These are phyloP conservation scores for Ypsolopha sequella DNA, from an alignment of 2,888 invertebrate genomes.

Conservation along the genomic window DNA sequence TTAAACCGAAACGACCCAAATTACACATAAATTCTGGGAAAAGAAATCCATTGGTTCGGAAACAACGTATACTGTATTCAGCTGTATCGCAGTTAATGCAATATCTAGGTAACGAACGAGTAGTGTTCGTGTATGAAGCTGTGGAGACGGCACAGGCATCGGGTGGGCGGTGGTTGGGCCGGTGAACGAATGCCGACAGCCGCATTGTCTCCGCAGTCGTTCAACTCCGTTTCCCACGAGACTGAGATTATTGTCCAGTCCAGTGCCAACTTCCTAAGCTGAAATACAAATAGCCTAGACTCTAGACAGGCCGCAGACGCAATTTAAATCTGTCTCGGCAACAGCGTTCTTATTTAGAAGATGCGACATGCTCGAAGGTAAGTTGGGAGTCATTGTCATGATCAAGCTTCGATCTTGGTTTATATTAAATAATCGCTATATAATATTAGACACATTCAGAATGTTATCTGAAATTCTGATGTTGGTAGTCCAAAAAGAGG, in stretches of 20 bases:
- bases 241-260: slow-evolving; percentile 39
- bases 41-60: slow-evolving; percentile 7
- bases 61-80: background rate
- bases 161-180: slow-evolving; percentile 33
- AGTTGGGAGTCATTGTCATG: background rate
- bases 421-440: no score
- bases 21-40: background rate
- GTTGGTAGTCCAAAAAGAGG: no score
- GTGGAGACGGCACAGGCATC: no score
- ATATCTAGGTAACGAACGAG: background rate
- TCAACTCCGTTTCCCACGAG: slow-evolving; percentile 70
- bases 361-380: background rate
- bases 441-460: no score
- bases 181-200: slow-evolving; percentile 47
- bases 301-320: slow-evolving; percentile 66
- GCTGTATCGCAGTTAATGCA: background rate
- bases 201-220: slow-evolving; percentile 67
- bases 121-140: slow-evolving; percentile 7
- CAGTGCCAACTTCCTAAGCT: slow-evolving; percentile 50
- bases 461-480: no score
- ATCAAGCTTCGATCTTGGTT: background rate
- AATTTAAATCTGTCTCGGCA: slow-evolving; percentile 57
- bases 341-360: slow-evolving; percentile 35
- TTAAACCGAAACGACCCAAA: no score
- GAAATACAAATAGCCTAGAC: slow-evolving; percentile 67